phyloP scores from a whole-genome alignment of 1,140 invertebrate genomes.

The Lordiphosa collinella region DNA sequence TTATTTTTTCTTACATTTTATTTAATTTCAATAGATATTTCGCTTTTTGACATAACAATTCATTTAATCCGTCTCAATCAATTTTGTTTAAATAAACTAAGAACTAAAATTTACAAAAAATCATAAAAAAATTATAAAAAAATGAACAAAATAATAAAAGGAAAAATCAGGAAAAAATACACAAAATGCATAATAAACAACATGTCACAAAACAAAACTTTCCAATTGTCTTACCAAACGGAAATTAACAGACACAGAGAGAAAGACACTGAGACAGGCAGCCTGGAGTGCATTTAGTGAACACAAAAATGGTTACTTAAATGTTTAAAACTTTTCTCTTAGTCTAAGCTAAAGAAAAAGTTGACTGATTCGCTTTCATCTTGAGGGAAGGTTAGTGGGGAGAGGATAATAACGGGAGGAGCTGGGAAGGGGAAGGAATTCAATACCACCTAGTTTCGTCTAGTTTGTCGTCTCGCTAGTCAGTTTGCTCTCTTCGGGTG shows the following conservation, averaged over 20 bases:
- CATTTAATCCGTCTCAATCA: constrained; percentile 72
- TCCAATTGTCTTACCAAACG: constrained; percentile 15
- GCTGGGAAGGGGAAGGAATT: constrained; percentile 2
- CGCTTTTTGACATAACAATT: constrained; percentile 72
- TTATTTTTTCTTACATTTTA: constrained; percentile 66
- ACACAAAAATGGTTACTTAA: constrained; percentile 42
- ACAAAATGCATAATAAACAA: constrained; percentile 76
- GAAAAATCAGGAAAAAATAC: constrained; percentile 46
- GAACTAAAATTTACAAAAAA: constrained; percentile 55
- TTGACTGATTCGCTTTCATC: constrained; percentile 2
- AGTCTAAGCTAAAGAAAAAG: constrained; percentile 9
- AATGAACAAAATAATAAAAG: constrained; percentile 62
- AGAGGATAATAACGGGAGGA: constrained; percentile 30
- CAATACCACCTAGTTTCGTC: constrained; percentile 21
- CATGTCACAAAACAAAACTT: constrained; percentile 66
- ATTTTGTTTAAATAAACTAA: constrained; percentile 72
- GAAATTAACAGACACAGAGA: constrained; percentile 28
- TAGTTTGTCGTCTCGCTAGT: constrained; percentile 47
- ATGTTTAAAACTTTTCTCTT: constrained; percentile 15
- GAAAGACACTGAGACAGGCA: constrained; percentile 49
- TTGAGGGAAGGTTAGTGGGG: too few species aligned
- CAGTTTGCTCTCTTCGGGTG: constrained; percentile 21
- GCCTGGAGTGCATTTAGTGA: constrained; percentile 60
- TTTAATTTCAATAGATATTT: constrained; percentile 67
- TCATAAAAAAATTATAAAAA: constrained; percentile 47